These are phyloP conservation scores for Dorcus hopei DNA, from an alignment of 2,888 invertebrate genomes.

Conservation along the genomic window DNA sequence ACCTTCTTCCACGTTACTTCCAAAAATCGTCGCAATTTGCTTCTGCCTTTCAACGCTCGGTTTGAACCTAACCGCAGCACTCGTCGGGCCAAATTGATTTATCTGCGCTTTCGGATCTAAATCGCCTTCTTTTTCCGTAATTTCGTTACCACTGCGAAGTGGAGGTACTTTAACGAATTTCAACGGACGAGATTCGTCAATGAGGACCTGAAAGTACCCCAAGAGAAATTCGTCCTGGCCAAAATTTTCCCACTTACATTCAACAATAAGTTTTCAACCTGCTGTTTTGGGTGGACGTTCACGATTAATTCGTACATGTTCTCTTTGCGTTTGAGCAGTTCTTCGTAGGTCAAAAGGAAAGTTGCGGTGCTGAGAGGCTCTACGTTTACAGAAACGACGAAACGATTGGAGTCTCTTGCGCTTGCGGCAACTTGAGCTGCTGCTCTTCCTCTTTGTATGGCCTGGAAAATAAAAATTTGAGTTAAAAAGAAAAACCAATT, in stretches of 20 bases:
- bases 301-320: conserved; percentile 67
- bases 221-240: too few relatives aligned
- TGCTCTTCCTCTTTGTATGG: conserved; percentile 57
- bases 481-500: too few relatives aligned
- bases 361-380: conserved; percentile 60
- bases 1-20: conserved; percentile 48
- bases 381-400: conserved; percentile 66
- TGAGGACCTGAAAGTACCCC: conserved; percentile 50
- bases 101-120: conserved; percentile 41
- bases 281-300: conserved; percentile 65
- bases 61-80: conserved; percentile 52
- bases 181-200: conserved; percentile 62
- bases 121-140: conserved; percentile 55
- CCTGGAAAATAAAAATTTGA: conserved; percentile 36
- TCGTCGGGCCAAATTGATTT: conserved; percentile 31
- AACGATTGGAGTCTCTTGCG: conserved; percentile 68
- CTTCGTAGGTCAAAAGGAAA: conserved; percentile 73
- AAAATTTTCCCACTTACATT: conserved; percentile 36
- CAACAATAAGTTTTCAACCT: conserved; percentile 62
- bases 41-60: conserved; percentile 60
- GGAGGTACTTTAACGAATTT: conserved; percentile 61
- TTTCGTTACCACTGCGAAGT: conserved; percentile 62
- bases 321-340: conserved; percentile 61
- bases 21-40: conserved; percentile 48
- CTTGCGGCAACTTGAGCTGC: conserved; percentile 63